Percentiles rank a stretch among this genome's conserved stretches.
phyloP scores from a whole-genome alignment of 2,888 invertebrate species.

The Salticus scenicus region DNA sequence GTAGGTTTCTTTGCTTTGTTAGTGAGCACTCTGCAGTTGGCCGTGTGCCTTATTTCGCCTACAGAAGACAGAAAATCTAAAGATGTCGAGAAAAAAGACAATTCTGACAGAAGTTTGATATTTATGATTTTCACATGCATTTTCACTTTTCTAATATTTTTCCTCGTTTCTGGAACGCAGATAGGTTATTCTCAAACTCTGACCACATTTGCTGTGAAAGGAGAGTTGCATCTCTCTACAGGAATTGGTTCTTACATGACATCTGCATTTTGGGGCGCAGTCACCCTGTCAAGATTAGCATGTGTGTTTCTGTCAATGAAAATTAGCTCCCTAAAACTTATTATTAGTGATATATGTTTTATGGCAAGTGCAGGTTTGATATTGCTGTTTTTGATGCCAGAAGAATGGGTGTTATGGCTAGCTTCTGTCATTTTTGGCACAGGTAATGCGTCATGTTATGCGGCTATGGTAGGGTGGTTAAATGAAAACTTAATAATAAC shows the following conservation, averaged over 20 bases:
- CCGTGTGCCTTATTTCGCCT: conserved; percentile 48
- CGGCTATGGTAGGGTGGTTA: not conserved
- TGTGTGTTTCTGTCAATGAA: not conserved
- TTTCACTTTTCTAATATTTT: conserved; percentile 27
- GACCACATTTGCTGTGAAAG: conserved; percentile 75
- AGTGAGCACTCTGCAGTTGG: conserved; percentile 75
- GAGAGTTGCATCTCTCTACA: conserved; percentile 74
- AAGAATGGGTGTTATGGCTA: not conserved
- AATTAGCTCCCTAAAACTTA: not conserved
- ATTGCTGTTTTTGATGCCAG: not conserved
- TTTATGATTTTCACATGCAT: conserved; percentile 14
- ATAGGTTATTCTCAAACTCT: conserved; percentile 76
- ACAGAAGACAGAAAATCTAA: conserved; percentile 15
- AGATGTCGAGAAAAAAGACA: not conserved
- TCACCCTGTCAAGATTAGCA: conserved; percentile 73
- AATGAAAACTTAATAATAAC: not conserved
- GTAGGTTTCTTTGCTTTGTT: conserved; percentile 75
- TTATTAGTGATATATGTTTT: not conserved
- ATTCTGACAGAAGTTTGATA: not conserved
- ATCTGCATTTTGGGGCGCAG: conserved; percentile 77
- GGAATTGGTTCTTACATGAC: conserved; percentile 75
- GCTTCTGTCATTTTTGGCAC: not conserved
- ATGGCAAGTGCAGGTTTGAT: not conserved
- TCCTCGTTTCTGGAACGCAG: conserved; percentile 76
- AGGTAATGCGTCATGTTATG: not conserved